phyloP scores from a whole-genome alignment of 2,797 vertebrate species.

The Diplodus sargus region DNA sequence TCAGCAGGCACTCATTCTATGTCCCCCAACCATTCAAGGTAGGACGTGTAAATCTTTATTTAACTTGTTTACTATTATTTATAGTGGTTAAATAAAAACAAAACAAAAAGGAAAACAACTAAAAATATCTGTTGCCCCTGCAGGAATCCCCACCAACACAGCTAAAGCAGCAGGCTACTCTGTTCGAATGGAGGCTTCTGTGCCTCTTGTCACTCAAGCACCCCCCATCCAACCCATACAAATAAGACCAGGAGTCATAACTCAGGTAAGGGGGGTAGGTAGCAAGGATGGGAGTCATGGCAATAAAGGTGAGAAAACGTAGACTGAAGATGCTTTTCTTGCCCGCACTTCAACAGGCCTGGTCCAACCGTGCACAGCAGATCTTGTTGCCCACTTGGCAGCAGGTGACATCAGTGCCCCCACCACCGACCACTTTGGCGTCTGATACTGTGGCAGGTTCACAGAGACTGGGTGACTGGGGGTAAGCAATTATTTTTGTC shows the following conservation, averaged over 20 bases:
- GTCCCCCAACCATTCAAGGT: slow-evolving; percentile 96
- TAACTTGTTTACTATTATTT: background rate
- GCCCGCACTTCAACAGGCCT: slow-evolving; percentile 83
- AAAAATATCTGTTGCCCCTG: background rate
- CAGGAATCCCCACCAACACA: slow-evolving; percentile 92
- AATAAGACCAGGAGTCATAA: slow-evolving; percentile 94
- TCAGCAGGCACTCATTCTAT: slow-evolving; percentile 96
- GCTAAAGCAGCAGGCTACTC: slow-evolving; percentile 93
- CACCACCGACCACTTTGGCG: slow-evolving; percentile 88
- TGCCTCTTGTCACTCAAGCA: slow-evolving; percentile 95
- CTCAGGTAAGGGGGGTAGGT: slow-evolving; percentile 86
- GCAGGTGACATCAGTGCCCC: slow-evolving; percentile 91
- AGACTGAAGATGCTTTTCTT: background rate
- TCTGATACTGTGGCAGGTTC: slow-evolving; percentile 94
- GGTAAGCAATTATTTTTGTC: slow-evolving; percentile 84
- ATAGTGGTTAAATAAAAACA: background rate
- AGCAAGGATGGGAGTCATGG: background rate
- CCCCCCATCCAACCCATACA: slow-evolving; percentile 94
- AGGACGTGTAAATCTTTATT: slow-evolving; percentile 42
- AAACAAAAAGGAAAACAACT: background rate
- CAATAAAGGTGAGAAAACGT: background rate
- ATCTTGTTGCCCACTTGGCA: slow-evolving; percentile 97
- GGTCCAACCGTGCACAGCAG: slow-evolving; percentile 95
- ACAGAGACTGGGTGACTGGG: slow-evolving; percentile 97
- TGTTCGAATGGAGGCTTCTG: slow-evolving; percentile 92